Percentiles rank a stretch among this genome's conserved stretches.
phyloP scores from a whole-genome alignment of 37 sponge, comb jelly and placozoan species.

The Halisarca cf. caerulea region DNA sequence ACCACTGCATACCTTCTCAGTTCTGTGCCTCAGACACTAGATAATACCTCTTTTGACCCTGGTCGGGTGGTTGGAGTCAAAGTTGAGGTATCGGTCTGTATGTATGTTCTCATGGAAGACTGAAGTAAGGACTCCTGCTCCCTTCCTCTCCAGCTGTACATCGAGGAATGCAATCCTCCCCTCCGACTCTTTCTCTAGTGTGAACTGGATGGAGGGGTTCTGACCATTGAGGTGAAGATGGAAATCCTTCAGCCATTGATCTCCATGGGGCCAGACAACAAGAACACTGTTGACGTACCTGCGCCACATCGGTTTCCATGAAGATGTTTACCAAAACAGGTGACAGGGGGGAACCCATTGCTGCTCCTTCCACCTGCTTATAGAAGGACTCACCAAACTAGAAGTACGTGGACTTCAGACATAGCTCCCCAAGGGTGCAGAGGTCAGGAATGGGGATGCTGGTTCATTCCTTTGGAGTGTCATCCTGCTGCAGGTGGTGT shows the following conservation, averaged over 20 bases:
- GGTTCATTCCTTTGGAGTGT: background rate
- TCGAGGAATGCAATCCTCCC: background rate
- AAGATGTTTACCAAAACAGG: conserved; percentile 2
- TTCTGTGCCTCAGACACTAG: background rate
- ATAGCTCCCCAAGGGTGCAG: background rate
- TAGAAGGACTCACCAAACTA: conserved; percentile 5
- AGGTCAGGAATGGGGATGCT: too few relatives aligned
- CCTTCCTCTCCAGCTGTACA: background rate
- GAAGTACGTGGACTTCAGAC: conserved; percentile 6
- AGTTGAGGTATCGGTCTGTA: background rate
- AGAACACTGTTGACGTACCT: background rate
- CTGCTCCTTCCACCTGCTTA: conserved; percentile 3
- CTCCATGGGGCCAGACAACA: background rate
- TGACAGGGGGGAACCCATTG: conserved; percentile 33
- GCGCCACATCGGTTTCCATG: background rate
- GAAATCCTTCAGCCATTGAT: background rate
- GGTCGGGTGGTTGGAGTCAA: background rate
- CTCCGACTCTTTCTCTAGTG: background rate
- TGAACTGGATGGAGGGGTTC: background rate
- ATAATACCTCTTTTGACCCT: background rate
- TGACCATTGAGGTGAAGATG: background rate
- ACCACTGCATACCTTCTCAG: background rate
- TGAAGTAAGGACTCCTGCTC: background rate
- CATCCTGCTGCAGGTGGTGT: background rate
- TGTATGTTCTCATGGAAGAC: background rate